Base-by-base conservation (phyloP, 2,888 invertebrate species). In the Phasia obesa region DNA sequence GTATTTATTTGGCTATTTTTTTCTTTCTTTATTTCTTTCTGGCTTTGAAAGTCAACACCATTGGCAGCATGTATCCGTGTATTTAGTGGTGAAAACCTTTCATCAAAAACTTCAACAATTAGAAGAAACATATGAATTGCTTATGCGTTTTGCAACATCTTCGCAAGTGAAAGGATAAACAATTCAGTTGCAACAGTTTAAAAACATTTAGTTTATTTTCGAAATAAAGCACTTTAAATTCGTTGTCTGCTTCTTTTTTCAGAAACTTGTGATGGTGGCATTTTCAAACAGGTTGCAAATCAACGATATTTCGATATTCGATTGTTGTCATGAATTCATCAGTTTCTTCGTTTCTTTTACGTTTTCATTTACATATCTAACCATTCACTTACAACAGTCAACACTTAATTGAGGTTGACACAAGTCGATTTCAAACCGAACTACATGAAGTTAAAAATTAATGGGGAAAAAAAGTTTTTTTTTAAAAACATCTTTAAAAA, bases 221-320 rank as follows among this genome's bases (percentile, higher is more conserved):
- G 1, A 15, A 25, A 42, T 76, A 60, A 11, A 17, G 42, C 13
- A 13, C 9, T 17, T 42, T 31, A 2, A 15, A 35, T 35, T 62
- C 62, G 60, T 49, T 35, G 15, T 35, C n/a, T 23, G 31, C 9
- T 6, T 65, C n/a, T 38, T 44, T 47, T 59, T 65, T 44, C 27
- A 51, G 75, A 67, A 70, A 60, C 53, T 38, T 55, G 35, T 78
- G 47, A n/a, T 42, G 27, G 69, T 73, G 73, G 27, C 62, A 19
- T 57, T 82, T 71, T 47, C 42, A 57, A 77, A 81, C 76, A 77
- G 67, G 67, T 78, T 73, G 74, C 76, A 81, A 73, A 74, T 78
- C 73, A 73, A 67, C 47, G 67, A 70, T 81, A 75, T 70, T 64
- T 80, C 38, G 73, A 47, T 49, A 53, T 70, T 47, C 62, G 64